A percentile compares a stretch with the other conserved stretches of the same genome.
Evolutionary conservation across 2,797 vertebrate species (phyloP).

Genomic region (Micropoecilia bifurca): DNA sequence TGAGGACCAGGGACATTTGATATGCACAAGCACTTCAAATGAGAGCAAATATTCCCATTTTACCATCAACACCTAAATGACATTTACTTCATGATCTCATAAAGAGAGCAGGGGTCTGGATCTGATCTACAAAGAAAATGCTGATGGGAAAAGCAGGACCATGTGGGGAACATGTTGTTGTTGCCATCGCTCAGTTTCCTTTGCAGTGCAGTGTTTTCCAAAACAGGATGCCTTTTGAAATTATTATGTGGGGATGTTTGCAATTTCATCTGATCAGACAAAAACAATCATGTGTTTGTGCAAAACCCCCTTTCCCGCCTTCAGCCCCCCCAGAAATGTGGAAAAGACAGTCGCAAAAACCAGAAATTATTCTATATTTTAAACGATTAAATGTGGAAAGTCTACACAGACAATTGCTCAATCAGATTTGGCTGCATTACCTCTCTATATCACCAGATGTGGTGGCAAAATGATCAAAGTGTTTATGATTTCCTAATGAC

Average conservation of each 20-base stretch:
- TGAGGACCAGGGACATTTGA: conserved; percentile 63
- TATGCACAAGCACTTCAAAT: conserved; percentile 31
- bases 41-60: conserved; percentile 26
- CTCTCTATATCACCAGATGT: background rate
- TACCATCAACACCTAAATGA: conserved; percentile 32
- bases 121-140: conserved; percentile 29
- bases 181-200: conserved; percentile 62
- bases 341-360: background rate
- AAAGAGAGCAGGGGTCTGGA: conserved; percentile 52
- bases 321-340: conserved; percentile 31
- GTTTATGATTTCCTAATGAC: conserved; percentile 27
- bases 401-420: conserved; percentile 23
- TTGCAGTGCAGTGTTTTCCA: conserved; percentile 63
- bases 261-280: conserved; percentile 71
- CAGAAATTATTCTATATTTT: background rate
- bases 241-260: conserved; percentile 76
- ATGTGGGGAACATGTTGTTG: conserved; percentile 61
- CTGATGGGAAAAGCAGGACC: conserved; percentile 55
- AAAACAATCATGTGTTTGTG: conserved; percentile 61
- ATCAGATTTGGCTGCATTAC: conserved; percentile 13
- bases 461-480: conserved; percentile 26
- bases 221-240: conserved; percentile 81
- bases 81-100: conserved; percentile 29
- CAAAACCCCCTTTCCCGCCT: background rate
- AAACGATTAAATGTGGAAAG: conserved; percentile 8